These are phyloP conservation scores for Samia ricini DNA, from an alignment of 1,140 invertebrate genomes.

Conservation along the genomic window DNA sequence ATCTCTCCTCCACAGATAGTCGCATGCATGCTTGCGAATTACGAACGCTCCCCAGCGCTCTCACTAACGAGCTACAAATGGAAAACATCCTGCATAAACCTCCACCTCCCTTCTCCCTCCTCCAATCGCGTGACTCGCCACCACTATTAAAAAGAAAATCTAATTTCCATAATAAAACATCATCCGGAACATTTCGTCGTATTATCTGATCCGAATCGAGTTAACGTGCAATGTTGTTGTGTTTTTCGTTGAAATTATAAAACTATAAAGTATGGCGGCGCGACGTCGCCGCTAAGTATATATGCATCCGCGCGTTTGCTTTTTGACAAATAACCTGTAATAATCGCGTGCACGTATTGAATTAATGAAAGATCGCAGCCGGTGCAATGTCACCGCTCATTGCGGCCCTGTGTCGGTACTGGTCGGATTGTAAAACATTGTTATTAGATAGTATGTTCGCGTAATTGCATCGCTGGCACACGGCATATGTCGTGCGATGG, in stretches of 20 bases:
- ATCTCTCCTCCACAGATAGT: conserved; percentile 30
- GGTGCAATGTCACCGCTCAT: conserved; percentile 57
- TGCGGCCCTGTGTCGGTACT: conserved; percentile 49
- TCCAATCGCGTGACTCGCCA: conserved; percentile 52
- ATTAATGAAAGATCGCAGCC: conserved; percentile 63
- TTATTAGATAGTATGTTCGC: conserved; percentile 67
- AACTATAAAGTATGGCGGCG: conserved; percentile 64
- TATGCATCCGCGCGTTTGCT: conserved; percentile 61
- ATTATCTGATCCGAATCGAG: conserved; percentile 69
- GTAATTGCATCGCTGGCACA: conserved; percentile 49
- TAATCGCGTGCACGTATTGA: conserved; percentile 64
- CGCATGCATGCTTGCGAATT: conserved; percentile 19
- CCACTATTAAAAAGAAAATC: conserved; percentile 69
- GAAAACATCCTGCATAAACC: conserved; percentile 48
- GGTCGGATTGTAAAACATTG: conserved; percentile 58
- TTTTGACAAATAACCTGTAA: conserved; percentile 63
- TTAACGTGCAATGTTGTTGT: conserved; percentile 68
- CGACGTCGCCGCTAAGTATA: conserved; percentile 33
- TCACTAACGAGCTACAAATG: conserved; percentile 52
- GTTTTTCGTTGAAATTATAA: conserved; percentile 67
- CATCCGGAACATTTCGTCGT: conserved; percentile 51
- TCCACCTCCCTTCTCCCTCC: neutral
- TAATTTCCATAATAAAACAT: conserved; percentile 73
- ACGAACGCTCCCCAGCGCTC: conserved; percentile 16
- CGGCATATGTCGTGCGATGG: conserved; percentile 64